These are phyloP conservation scores for Dendronephthya gigantea DNA, from an alignment of 64 coral and sea anemone species.

Conservation along the genomic window DNA sequence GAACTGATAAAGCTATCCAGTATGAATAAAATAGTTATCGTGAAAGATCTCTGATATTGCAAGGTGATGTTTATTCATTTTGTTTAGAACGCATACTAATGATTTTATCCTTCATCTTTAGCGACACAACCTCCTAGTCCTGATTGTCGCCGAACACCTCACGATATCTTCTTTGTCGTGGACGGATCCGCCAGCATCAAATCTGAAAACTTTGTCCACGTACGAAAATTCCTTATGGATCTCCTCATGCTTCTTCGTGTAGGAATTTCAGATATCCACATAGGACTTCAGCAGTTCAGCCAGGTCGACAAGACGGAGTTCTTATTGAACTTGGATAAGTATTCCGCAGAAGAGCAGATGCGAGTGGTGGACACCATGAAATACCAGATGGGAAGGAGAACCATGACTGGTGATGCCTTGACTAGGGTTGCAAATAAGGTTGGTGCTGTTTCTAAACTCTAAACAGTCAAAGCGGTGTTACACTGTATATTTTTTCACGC, in stretches of 20 bases:
- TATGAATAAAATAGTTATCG: no score
- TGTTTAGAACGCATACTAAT: no score
- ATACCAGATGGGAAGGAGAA: background rate
- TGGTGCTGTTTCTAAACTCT: background rate
- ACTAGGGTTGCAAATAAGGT: background rate
- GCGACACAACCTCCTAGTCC: background rate
- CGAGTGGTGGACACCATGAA: background rate
- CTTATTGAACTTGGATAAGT: background rate
- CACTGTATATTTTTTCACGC: no score
- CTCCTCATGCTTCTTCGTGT: background rate
- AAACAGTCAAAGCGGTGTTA: no score
- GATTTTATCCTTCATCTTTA: background rate
- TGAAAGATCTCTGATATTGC: no score
- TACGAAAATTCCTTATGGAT: constrained; percentile 7
- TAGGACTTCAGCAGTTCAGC: background rate
- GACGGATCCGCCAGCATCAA: background rate
- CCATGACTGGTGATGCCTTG: background rate
- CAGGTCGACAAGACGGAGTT: background rate
- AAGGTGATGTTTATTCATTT: no score
- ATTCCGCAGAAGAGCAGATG: background rate
- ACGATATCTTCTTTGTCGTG: constrained; percentile 7
- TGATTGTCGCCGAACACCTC: background rate
- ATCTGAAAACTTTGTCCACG: background rate
- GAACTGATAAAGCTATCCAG: no score
- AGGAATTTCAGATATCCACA: background rate